Base-by-base conservation (phyloP, 2,113 vertebrate species). In the Thamnaconus septentrionalis region DNA sequence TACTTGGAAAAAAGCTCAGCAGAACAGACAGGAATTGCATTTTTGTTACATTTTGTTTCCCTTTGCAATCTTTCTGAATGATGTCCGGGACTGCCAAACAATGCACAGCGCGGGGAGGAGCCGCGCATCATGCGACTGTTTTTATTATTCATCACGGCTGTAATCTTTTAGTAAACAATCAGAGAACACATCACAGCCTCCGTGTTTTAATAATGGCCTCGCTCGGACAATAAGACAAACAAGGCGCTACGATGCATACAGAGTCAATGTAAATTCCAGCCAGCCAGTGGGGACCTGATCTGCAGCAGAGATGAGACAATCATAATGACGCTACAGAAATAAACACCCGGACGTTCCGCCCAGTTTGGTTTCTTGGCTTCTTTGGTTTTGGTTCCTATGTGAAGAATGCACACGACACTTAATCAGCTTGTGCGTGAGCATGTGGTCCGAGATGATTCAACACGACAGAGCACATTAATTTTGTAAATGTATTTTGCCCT, bases 211-310 rank as follows among this genome's bases (percentile, higher is more conserved):
- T 85, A 82, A 82, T 67, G 59, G 69, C 65, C 59, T 64, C 56
- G 76, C 52, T 59, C 49, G 79, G 77, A 84, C 82, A 70, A 80
- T 80, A 78, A 78, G 73, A 71, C 69, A 80, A 79, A 73, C 69
- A 64, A 1, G 9, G 53, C n/a, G 50, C 50, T 0, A 44, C 9
- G 64, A 79, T 76, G 83, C 79, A 87, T 85, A 80, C 75, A 53
- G 66, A 85, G 70, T 78, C 75, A 68, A 68, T 78, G 81, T 76
- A 81, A 85, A 88, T 88, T 80, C 66, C 77, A 83, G 56, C 61
- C 4, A 64, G 73, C 67, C 84, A 64, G 53, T 59, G 55, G 84
- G 67, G 82, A 86, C 66, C 56, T 41, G 61, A 64, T 52, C 39
- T 48, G 42, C 69, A 41, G 69, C 73, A 58, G 61, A 76, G 78